Evolutionary conservation across 2,888 invertebrate genomes (phyloP), one percentile per base, ranked within the genome.

Genomic region (Caenorhabditis japonica): DNA sequence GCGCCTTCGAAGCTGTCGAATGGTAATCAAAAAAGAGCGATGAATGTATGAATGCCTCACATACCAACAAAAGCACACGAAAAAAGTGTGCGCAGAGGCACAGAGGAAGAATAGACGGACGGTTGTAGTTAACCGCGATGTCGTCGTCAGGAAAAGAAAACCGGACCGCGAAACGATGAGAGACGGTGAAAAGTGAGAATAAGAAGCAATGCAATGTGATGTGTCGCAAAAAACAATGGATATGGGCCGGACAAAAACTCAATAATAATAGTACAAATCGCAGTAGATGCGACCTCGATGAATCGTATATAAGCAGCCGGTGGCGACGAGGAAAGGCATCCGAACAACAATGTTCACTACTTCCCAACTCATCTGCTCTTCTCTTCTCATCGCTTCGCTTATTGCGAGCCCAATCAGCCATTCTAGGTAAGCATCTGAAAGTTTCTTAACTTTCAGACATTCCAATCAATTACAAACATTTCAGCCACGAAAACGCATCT

Each of bases 261-360:
- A 72, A 72, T 72, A 72, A 71, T 71, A 71, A 72, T 72, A 72
- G 64, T 72, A 72, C 58, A 59, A 72, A 59, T 72, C 47, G 53
- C 47, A 59, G 64, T 64, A 34, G 64, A 70, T 72, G 64, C 72
- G 72, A 72, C 72, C 72, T 72, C 64, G 49, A 25, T 33, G 59
- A 49, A 33, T 36, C n/a, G 72, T 72, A 72, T 72, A 72, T 59
- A 72, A 72, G 72, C 64, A 27, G 17, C 27, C 43, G 53, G 39
- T 36, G 46, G 7, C 36, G 59, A 36, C 36, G 59, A 41, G 53
- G 41, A 64, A 30, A 62, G 52, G 59, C 64, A 72, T 72, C 62
- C 46, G 56, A 56, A 55, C 55, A 55, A 66, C 55, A 66, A 73
- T 73, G 73, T 73, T 73, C 66, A 60, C 59, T 56, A 55, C 53